Evolutionary conservation across 2,797 vertebrate species (phyloP), one percentile per base, ranked within the genome.

Genomic region (Acestrorhynchus altus): DNA sequence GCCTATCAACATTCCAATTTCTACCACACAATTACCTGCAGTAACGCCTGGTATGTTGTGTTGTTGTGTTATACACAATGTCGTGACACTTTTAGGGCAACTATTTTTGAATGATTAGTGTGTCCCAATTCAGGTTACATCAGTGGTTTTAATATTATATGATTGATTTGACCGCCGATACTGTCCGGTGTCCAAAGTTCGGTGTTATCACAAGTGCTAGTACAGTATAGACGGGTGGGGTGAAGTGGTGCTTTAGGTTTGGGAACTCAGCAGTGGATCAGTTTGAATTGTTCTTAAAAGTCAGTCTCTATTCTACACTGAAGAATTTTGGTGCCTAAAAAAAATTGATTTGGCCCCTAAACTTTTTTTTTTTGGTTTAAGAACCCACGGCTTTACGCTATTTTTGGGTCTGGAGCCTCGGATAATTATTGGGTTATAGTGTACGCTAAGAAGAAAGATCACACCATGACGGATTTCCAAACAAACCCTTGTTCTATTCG

Each of bases 351-450:
- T 63, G 46, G 20, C 46, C 51, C n/a, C 11, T 46, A 1, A 28
- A 66, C 16, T 56, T 40, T 44, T 72, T 44, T 72, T 8, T 63
- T 66, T 68, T 47, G 7, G 68, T 78, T 66, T 72, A 66, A 22
- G 22, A 56, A 46, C 40, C 68, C 35, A 46, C 69, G 70, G 0
- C 42, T 49, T 56, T 74, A 64, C 60, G 24, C 5, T 31, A 52
- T 75, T 71, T 52, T 78, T 77, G 63, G 65, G 65, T 78, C 65
- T 78, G 80, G 56, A 65, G 26, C 22, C 2, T 6, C 31, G n/a
- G 67, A 54, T 74, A 68, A 59, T 74, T 39, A 49, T 52, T 35
- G 35, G 57, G 26, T 68, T 56, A 2, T 54, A 22, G 46, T 46
- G 49, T 5, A 20, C 5, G 44, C 22, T 39, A 47, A 18, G 68